Evolutionary conservation across 2,113 vertebrate species (phyloP).

Genomic region (Pterocles gutturalis): DNA sequence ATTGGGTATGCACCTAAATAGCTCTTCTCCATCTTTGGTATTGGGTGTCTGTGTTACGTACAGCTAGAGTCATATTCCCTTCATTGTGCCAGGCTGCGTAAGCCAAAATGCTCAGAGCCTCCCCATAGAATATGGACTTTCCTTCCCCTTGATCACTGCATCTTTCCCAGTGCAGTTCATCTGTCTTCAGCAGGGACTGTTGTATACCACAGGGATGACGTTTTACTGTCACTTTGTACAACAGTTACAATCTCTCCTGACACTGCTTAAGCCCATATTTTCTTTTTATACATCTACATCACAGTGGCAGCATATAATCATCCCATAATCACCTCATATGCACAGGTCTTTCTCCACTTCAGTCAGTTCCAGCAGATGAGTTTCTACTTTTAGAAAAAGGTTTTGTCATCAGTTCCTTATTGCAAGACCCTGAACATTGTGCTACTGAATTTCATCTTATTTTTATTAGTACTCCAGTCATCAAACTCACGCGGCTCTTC

Average conservation of each 20-base stretch:
- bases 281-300: constrained; percentile 14
- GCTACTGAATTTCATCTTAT: background rate
- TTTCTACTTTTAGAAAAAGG: background rate
- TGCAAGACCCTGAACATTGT: background rate
- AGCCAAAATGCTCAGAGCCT: background rate
- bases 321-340: background rate
- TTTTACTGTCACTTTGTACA: background rate
- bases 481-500: background rate
- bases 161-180: background rate
- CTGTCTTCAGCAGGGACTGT: background rate
- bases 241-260: background rate
- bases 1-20: accelerated
- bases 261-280: background rate
- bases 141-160: background rate
- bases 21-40: background rate
- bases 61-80: accelerated
- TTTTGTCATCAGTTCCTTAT: background rate
- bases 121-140: background rate
- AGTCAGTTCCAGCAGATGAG: background rate
- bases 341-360: constrained; percentile 9
- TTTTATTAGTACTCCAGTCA: background rate
- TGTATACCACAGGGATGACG: background rate
- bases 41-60: accelerated
- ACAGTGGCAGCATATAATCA: constrained; percentile 7
- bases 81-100: accelerated